Evolutionary conservation across 1,140 invertebrate genomes (phyloP).

Genomic region (Cherax quadricarinatus): DNA sequence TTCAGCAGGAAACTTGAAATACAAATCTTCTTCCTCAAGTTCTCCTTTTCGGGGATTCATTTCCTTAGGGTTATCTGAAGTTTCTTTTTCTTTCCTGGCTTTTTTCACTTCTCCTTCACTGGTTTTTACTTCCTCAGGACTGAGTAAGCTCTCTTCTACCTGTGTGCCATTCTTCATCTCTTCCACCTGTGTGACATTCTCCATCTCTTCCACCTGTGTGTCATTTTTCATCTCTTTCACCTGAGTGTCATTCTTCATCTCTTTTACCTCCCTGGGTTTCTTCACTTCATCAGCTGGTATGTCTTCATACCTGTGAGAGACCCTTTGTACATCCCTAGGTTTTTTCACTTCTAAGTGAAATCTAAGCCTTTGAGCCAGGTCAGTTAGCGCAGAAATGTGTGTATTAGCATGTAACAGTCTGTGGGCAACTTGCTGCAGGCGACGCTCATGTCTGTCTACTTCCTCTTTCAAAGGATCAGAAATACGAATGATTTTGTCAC

Average conservation of each 20-base stretch:
- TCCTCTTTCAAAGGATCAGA: constrained; percentile 33
- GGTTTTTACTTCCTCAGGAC: not conserved
- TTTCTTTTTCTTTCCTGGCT: not conserved
- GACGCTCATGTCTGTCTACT: constrained; percentile 32
- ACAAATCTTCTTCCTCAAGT: not conserved
- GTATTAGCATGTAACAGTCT: constrained; percentile 36
- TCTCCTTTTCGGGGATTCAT: not conserved
- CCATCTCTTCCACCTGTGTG: not conserved
- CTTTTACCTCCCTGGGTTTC: not conserved
- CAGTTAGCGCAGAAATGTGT: constrained; percentile 28
- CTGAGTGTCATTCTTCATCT: not conserved
- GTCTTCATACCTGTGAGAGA: no score
- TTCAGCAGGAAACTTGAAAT: constrained; percentile 29
- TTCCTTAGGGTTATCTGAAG: not conserved
- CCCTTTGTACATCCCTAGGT: not conserved
- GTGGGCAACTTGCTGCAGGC: constrained; percentile 3
- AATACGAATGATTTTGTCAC: constrained; percentile 43
- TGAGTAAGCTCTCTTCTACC: no score
- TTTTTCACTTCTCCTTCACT: not conserved
- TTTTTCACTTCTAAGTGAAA: constrained; percentile 44
- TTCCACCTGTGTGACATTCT: not conserved
- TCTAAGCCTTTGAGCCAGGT: constrained; percentile 31
- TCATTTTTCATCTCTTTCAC: not conserved
- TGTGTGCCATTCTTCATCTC: not conserved
- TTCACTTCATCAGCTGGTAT: not conserved